Percentiles rank a stretch among this genome's conserved stretches.
Conservation (phyloP, 2,888 invertebrate species). For the Chloroclystis v-ata region DNA sequence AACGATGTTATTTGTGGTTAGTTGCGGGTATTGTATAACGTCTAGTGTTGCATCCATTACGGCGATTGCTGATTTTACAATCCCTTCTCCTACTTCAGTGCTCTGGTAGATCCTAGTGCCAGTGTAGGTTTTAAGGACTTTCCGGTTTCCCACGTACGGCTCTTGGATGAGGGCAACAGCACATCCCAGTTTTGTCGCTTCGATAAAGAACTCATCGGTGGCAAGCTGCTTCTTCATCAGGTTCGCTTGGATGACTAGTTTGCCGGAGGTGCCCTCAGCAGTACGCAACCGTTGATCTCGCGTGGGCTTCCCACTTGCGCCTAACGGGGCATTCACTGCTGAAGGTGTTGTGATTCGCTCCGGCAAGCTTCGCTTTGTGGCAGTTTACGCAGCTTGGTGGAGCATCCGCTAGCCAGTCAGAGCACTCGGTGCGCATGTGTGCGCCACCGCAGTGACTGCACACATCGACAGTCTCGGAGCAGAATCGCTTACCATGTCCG, state of each 20-base stretch:
- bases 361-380: not conserved
- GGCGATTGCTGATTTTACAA: not conserved
- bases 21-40: not conserved
- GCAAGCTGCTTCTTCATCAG: not conserved
- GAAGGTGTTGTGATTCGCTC: not conserved
- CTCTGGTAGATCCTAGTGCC: not conserved
- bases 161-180: not conserved
- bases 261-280: constrained; percentile 19
- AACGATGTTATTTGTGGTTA: not conserved
- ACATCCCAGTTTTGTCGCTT: not conserved
- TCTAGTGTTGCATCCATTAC: not conserved
- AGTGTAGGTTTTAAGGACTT: not conserved
- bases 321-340: not conserved
- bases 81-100: not conserved
- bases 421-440: not conserved
- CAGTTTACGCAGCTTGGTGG: not conserved
- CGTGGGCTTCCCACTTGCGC: constrained; percentile 4
- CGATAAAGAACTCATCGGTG: not conserved
- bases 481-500: no score
- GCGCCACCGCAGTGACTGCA: no score
- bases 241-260: not conserved
- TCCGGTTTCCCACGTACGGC: not conserved
- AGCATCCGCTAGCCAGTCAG: not conserved
- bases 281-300: constrained; percentile 14
- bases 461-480: not conserved